Conservation (phyloP, 2,113 vertebrate genomes). For the Xiphias gladius region DNA sequence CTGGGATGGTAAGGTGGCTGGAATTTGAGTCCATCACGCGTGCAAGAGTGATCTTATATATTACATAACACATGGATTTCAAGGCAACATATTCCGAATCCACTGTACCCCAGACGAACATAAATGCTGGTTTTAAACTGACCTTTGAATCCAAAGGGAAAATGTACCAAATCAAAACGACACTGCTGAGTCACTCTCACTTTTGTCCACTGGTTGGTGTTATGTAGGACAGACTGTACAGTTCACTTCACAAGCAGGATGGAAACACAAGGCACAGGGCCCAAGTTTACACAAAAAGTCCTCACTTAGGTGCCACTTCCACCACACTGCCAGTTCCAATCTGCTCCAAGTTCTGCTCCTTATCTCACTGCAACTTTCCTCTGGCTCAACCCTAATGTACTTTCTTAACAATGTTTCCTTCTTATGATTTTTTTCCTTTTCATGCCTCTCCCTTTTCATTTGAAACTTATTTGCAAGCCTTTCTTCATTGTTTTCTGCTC, state of each 20-base stretch:
- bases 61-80: neutral
- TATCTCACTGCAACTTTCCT: constrained; percentile 38
- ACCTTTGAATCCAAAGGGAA: neutral
- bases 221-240: constrained; percentile 72
- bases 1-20: neutral
- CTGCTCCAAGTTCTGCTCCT: constrained; percentile 30
- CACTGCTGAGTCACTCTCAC: constrained; percentile 13
- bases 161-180: constrained; percentile 8
- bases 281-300: constrained; percentile 66
- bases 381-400: constrained; percentile 5
- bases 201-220: constrained; percentile 35
- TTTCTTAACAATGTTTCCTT: neutral
- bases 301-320: constrained; percentile 75
- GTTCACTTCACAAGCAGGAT: constrained; percentile 79
- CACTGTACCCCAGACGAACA: neutral
- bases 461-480: constrained; percentile 9
- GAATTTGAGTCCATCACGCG: too few species aligned
- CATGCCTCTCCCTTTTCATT: constrained; percentile 4
- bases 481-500: constrained; percentile 6
- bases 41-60: neutral
- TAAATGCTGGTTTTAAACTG: constrained; percentile 2
- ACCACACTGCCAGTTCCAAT: constrained; percentile 36
- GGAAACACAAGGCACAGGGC: constrained; percentile 76
- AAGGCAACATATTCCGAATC: neutral
- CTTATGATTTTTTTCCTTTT: constrained; percentile 6